Percentiles rank a stretch among this genome's conserved stretches.
Conservation (phyloP, 2,113 vertebrate genomes). For the Melanotaenia duboulayi region DNA sequence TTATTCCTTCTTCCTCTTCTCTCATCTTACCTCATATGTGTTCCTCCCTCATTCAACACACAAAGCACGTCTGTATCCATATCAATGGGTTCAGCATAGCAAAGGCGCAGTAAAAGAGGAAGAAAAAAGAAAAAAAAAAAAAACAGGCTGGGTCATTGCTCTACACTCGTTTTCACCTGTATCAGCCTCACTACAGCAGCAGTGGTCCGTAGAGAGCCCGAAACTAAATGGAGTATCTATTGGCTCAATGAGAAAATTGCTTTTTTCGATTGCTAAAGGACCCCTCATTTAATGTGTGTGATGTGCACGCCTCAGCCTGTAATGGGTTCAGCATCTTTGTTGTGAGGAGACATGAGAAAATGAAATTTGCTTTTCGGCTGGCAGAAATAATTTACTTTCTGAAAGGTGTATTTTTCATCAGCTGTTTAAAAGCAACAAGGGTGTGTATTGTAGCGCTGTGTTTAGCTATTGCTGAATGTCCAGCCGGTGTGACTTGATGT, state of each 20-base stretch:
- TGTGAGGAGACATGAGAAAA: slow-evolving; percentile 77
- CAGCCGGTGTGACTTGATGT: slow-evolving; percentile 9
- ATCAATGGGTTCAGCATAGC: slow-evolving; percentile 55
- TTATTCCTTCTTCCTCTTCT: slow-evolving; percentile 40
- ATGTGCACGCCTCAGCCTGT: slow-evolving; percentile 69
- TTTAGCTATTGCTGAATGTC: slow-evolving; percentile 1
- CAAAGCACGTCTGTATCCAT: slow-evolving; percentile 44
- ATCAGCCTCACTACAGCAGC: slow-evolving; percentile 58
- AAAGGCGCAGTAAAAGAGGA: slow-evolving; percentile 29
- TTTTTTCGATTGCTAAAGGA: slow-evolving; percentile 82
- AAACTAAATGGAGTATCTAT: slow-evolving; percentile 83
- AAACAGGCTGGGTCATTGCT: slow-evolving; percentile 72
- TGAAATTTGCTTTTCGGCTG: slow-evolving; percentile 73
- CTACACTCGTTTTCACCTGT: slow-evolving; percentile 52
- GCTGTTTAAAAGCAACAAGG: slow-evolving; percentile 50
- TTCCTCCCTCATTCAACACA: slow-evolving; percentile 30
- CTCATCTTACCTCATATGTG: slow-evolving; percentile 22
- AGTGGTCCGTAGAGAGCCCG: slow-evolving; percentile 71
- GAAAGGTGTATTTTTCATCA: slow-evolving; percentile 64
- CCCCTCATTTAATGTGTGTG: slow-evolving; percentile 79
- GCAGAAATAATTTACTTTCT: slow-evolving; percentile 72
- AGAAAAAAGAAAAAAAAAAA: neutral
- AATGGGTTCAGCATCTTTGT: slow-evolving; percentile 78
- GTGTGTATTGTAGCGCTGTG: slow-evolving; percentile 16
- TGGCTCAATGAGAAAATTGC: slow-evolving; percentile 83